Evolutionary conservation across 2,888 invertebrate genomes (phyloP), one percentile per base, ranked within the genome.

Genomic region (Gymnoscelis rufifasciata): DNA sequence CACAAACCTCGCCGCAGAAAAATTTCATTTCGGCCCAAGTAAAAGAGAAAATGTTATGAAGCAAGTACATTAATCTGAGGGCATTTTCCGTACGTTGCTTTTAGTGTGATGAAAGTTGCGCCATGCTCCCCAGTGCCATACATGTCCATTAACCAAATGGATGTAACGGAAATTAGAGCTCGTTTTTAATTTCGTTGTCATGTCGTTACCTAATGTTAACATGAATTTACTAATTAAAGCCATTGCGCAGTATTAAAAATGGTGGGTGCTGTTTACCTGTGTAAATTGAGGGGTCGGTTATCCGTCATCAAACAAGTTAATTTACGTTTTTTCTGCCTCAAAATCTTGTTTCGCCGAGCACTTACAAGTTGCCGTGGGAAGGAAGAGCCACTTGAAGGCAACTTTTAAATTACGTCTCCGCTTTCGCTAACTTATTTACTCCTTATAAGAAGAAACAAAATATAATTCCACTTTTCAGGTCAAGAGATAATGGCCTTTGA

Each of bases 401-500:
- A 83, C 83, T 83, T 82, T 81, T 78, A 83, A 83, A 83, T 83
- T 76, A 77, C 78, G 74, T 83, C 77, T 74, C 76, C 74, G 72
- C 69, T 75, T 70, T 68, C 61, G 60, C 71, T 83, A 82, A 83
- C 81, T 83, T 86, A 84, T 83, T 83, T 83, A 83, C 79, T 80
- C 71, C 72, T 78, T 83, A 81, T 78, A 79, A 81, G 74, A 73
- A 74, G 74, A 79, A 83, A 81, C 83, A 83, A 84, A 86, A 86
- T 84, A 83, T 84, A 82, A 86, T 86, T 83, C 81, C 75, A 80
- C 75, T 81, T 84, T 83, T 80, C 80, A 86, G 84, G 83, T 86
- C 86, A 83, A 78, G 71, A 82, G 83, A 83, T 87, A 87, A 86
- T 84, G 81, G 82, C 74, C 78, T 84, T 83, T 86, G 84, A 84